Evolutionary conservation across 2,113 vertebrate genomes (phyloP).

Genomic region (Aegithalos caudatus): DNA sequence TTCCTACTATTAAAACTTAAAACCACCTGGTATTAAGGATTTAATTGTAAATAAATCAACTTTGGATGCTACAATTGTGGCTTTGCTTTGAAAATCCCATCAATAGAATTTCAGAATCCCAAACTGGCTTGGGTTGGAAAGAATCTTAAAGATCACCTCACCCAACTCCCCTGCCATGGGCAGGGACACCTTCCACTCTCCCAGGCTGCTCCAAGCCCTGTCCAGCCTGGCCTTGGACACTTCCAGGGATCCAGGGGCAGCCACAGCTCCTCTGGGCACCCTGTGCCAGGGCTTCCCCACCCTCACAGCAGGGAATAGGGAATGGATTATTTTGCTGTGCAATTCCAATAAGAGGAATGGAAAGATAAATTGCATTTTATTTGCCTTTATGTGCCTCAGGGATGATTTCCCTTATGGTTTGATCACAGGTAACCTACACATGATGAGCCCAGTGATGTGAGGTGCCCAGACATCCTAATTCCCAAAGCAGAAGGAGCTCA

Average conservation of each 20-base stretch:
- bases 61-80: not conserved
- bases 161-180: not conserved
- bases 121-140: not conserved
- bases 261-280: not conserved
- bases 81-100: not conserved
- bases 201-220: accelerated
- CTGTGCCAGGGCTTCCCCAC: not conserved
- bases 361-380: not conserved
- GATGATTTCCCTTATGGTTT: not conserved
- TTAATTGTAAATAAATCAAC: not conserved
- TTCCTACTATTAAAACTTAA: too few relatives aligned
- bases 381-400: not conserved
- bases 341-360: not conserved
- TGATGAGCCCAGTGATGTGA: not conserved
- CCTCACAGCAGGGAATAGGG: not conserved
- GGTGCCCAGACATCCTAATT: not conserved
- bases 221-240: not conserved
- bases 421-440: not conserved
- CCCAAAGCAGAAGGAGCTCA: not conserved
- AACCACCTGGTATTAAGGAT: not conserved
- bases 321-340: not conserved
- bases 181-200: not conserved
- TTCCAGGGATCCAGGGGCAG: not conserved
- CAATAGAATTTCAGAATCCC: not conserved
- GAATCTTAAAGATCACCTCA: not conserved